Percentiles rank a stretch among this genome's conserved stretches.
Conservation (phyloP, 2,113 vertebrate species). For the Prochilodus magdalenae region DNA sequence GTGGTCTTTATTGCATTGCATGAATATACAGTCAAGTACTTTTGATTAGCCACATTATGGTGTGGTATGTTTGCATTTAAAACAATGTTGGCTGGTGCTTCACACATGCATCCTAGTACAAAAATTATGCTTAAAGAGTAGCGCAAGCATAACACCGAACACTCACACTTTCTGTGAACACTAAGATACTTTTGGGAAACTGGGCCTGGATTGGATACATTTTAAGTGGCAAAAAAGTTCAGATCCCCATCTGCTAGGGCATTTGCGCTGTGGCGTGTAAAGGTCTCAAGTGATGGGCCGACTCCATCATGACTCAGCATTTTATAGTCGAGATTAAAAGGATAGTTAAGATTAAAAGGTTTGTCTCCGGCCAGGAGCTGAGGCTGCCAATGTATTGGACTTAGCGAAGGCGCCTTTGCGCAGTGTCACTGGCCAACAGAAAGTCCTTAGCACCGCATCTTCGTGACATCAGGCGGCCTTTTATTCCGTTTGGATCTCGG, state of each 20-base stretch:
- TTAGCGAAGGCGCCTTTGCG: conserved; percentile 20
- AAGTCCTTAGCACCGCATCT: conserved; percentile 66
- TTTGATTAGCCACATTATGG: no score
- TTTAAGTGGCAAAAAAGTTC: no score
- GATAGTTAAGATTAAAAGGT: conserved; percentile 6
- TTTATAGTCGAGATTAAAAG: conserved; percentile 1
- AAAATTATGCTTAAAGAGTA: no score
- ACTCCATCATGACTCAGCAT: not conserved
- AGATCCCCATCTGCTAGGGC: not conserved
- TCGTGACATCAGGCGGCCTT: conserved; percentile 73
- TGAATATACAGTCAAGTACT: no score
- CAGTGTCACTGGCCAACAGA: conserved; percentile 26
- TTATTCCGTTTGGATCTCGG: conserved; percentile 78
- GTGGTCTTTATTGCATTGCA: no score
- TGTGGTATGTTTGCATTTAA: no score
- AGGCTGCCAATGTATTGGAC: conserved; percentile 1
- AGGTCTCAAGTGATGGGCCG: not conserved
- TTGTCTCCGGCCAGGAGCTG: conserved; percentile 8
- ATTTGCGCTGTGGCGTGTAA: not conserved
- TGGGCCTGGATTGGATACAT: not conserved
- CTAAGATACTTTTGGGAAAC: no score
- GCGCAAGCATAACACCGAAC: no score
- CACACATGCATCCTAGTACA: no score
- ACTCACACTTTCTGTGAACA: no score
- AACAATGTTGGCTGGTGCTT: no score